Base-by-base conservation (phyloP, 2,888 invertebrate species). In the Apamea sordens region DNA sequence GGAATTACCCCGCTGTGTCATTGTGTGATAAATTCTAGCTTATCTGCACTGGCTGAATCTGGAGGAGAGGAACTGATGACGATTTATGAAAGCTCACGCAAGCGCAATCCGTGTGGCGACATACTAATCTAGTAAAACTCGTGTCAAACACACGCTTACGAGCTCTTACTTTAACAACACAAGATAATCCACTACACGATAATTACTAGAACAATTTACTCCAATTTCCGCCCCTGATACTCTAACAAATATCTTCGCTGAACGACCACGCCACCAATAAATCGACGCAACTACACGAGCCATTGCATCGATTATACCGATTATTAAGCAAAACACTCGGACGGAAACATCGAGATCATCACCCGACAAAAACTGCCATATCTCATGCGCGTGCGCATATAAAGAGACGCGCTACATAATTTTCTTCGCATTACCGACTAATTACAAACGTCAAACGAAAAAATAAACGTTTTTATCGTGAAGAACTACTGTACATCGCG, bases 321-420 rank as follows among this genome's bases (percentile, higher is more conserved):
- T 94, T 93, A 94, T 94, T 94, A 94, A 94, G 90, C 92, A 94
- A 93, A 92, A 93, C 93, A 89, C 88, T 92, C 91, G 89, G 84
- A 90, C 92, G 94, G 95, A 94, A 95, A 94, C 92, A 90, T 91
- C 89, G 93, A 93, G 94, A 95, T 92, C 93, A 93, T 90, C 90
- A 87, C 85, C 82, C 77, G 80, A 91, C 89, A 94, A 93, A 93
- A 93, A 92, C 87, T 53, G 76, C 89, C 88, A 90, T 90, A 91
- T 92, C 89, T 91, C 90, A 89, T 87, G 91, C 91, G 92, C 92
- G 90, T 90, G 92, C 92, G 93, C 91, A 90, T 89, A 90, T 89
- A 87, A 88, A 89, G 87, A 88, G 88, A 90, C 83, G 88, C 89
- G 89, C 90, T 90, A 90, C 91, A 90, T 90, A 92, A 93, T 93